Conservation (phyloP, 2,797 vertebrate genomes). For the Gallirallus australis region DNA sequence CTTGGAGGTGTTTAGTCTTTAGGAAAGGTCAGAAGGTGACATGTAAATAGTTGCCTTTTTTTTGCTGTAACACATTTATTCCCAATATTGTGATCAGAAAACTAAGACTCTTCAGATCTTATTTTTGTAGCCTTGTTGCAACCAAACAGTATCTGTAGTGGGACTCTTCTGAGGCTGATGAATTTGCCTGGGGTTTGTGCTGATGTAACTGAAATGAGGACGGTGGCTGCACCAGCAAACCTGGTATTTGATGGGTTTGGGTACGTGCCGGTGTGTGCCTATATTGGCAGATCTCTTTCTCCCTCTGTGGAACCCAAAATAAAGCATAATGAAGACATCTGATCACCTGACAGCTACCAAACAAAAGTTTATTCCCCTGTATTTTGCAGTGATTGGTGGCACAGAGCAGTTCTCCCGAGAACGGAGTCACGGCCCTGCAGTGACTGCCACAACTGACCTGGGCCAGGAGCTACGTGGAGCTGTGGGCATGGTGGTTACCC, state of each 20-base stretch:
- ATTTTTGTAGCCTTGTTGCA: background rate
- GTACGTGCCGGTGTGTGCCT: background rate
- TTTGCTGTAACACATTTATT: background rate
- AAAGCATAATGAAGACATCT: background rate
- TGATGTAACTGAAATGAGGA: background rate
- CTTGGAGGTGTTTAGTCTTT: background rate
- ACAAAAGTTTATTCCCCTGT: background rate
- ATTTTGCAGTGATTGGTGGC: background rate
- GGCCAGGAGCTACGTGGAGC: background rate
- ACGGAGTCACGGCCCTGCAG: accelerated
- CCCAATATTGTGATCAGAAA: background rate
- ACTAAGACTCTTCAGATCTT: background rate
- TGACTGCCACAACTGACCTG: accelerated
- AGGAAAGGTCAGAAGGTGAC: background rate
- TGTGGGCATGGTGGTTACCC: background rate
- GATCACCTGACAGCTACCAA: background rate
- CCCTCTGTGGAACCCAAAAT: background rate
- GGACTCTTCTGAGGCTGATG: background rate
- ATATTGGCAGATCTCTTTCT: background rate
- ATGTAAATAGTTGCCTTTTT: background rate
- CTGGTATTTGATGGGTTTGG: accelerated
- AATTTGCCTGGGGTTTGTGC: background rate
- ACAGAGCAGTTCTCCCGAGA: background rate
- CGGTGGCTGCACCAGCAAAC: background rate
- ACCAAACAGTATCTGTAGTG: background rate